Evolutionary conservation across 2,797 vertebrate genomes (phyloP).

Genomic region (Hoplostethus mediterraneus): DNA sequence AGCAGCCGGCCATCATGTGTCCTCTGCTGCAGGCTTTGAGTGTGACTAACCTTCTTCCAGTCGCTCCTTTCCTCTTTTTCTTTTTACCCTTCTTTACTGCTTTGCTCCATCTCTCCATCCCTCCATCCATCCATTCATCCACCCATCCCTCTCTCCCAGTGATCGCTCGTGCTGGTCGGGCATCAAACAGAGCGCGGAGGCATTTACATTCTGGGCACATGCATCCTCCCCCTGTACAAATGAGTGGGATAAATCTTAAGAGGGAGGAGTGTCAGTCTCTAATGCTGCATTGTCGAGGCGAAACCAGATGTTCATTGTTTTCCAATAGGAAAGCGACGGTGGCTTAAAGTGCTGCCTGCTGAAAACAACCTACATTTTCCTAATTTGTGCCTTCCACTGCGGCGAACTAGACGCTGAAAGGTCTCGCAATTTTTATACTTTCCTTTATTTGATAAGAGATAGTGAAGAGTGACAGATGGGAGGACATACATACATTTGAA

Average conservation of each 20-base stretch:
- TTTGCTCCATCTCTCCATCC: conserved; percentile 2
- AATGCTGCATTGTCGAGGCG: conserved; percentile 36
- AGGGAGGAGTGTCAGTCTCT: conserved; percentile 18
- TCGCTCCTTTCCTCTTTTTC: too few relatives aligned
- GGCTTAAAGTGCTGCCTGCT: neutral
- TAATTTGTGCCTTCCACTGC: too few relatives aligned
- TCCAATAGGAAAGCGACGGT: neutral
- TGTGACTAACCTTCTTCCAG: neutral
- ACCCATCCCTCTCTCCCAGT: conserved; percentile 5
- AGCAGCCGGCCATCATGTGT: neutral
- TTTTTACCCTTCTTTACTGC: too few relatives aligned
- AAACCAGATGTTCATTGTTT: conserved; percentile 37
- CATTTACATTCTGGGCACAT: conserved; percentile 59
- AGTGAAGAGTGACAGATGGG: too few relatives aligned
- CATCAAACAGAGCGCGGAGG: conserved; percentile 3
- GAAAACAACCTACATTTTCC: neutral
- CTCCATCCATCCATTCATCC: conserved; percentile 18
- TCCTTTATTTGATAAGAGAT: too few relatives aligned
- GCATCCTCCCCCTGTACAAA: conserved; percentile 44
- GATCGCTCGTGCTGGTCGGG: conserved; percentile 3
- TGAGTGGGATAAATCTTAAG: conserved; percentile 59
- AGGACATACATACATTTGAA: too few relatives aligned
- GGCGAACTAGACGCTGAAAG: too few relatives aligned
- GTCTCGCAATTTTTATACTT: too few relatives aligned
- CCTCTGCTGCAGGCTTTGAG: neutral